phyloP scores from a whole-genome alignment of 2,113 vertebrate genomes.

The Leptobrachium ailaonicum region DNA sequence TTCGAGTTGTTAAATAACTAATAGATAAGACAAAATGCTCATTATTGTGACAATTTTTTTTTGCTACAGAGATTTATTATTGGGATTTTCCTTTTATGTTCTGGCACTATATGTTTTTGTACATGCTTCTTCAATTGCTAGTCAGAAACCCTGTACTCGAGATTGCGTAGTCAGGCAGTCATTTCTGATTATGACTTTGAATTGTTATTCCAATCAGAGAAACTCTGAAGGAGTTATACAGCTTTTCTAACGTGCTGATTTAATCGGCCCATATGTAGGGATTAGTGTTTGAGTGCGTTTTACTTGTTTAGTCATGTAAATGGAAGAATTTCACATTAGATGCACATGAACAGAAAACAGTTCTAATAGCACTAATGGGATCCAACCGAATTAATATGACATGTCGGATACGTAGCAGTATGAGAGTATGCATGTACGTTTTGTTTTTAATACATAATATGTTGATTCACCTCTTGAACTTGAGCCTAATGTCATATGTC shows the following conservation, averaged over 20 bases:
- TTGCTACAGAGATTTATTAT: no score
- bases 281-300: not conserved
- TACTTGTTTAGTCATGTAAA: not conserved
- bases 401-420: not conserved
- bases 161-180: no score
- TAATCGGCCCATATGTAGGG: not conserved
- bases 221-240: not conserved
- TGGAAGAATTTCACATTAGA: not conserved
- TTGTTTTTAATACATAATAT: constrained; percentile 9
- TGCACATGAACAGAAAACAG: constrained; percentile 2
- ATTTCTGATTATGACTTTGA: not conserved
- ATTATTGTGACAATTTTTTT: no score
- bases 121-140: no score
- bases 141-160: no score
- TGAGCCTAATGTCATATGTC: constrained; percentile 24
- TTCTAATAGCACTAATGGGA: not conserved
- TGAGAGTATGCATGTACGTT: not conserved
- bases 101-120: no score
- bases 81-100: no score
- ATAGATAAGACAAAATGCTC: no score
- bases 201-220: not conserved
- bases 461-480: constrained; percentile 13
- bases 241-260: not conserved
- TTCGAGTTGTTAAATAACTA: no score
- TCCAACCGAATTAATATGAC: not conserved